phyloP scores from a whole-genome alignment of 2,113 vertebrate genomes.

The Ictalurus furcatus region DNA sequence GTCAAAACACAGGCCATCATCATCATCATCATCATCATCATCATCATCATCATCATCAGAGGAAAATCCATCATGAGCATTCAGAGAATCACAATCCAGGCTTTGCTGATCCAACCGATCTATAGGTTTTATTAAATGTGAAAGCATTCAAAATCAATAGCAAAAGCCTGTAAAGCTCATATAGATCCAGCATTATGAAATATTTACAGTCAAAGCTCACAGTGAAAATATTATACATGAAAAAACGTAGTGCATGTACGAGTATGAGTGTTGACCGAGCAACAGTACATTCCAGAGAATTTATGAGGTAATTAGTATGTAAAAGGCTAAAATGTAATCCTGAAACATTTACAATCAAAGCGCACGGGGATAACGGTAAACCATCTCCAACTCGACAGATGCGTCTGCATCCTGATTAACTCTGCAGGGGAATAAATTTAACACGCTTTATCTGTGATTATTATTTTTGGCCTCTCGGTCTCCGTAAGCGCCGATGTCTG shows the following conservation, averaged over 20 bases:
- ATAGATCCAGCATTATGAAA: neutral
- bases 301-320: slow-evolving; percentile 6
- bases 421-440: slow-evolving; percentile 10
- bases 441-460: slow-evolving; percentile 14
- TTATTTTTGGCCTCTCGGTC: slow-evolving; percentile 25
- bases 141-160: neutral
- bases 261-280: neutral
- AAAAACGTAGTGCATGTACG: neutral
- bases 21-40: neutral
- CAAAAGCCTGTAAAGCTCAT: neutral
- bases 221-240: neutral
- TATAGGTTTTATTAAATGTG: neutral
- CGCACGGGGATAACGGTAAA: neutral
- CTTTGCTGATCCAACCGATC: neutral
- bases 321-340: neutral
- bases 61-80: neutral
- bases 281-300: neutral
- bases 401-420: slow-evolving; percentile 6
- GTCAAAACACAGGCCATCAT: neutral
- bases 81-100: neutral
- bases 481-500: slow-evolving; percentile 2
- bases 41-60: neutral
- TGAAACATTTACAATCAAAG: slow-evolving; percentile 1
- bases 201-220: neutral
- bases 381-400: neutral